These are phyloP conservation scores for Nematopogon swammerdamellus DNA, from an alignment of 2,888 invertebrate genomes.

Conservation along the genomic window DNA sequence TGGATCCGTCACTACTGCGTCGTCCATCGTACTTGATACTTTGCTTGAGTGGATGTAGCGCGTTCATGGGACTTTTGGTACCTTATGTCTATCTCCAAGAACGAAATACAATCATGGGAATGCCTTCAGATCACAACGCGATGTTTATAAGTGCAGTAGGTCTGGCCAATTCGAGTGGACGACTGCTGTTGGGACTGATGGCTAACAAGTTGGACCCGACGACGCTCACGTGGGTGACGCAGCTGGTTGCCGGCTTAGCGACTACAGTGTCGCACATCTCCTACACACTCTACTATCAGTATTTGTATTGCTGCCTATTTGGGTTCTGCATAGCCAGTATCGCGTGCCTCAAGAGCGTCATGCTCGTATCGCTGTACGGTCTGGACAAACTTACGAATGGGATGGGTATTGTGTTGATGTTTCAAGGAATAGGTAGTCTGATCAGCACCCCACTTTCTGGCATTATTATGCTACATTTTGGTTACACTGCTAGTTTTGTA, in stretches of 20 bases:
- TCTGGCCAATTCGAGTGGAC: slow-evolving; percentile 29
- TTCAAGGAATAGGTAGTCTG: slow-evolving; percentile 37
- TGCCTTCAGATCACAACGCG: slow-evolving; percentile 24
- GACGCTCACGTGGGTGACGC: slow-evolving; percentile 19
- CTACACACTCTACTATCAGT: slow-evolving; percentile 31
- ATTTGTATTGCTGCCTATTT: slow-evolving; percentile 26
- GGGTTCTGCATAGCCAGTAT: slow-evolving; percentile 30
- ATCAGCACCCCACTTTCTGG: slow-evolving; percentile 37
- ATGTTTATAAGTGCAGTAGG: slow-evolving; percentile 37
- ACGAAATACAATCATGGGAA: slow-evolving; percentile 26
- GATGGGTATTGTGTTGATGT: slow-evolving; percentile 36
- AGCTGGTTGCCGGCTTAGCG: slow-evolving; percentile 22
- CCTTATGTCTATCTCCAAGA: slow-evolving; percentile 36
- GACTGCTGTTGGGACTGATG: slow-evolving; percentile 25
- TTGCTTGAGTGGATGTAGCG: slow-evolving; percentile 26
- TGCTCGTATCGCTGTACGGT: slow-evolving; percentile 36
- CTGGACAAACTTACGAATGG: slow-evolving; percentile 42
- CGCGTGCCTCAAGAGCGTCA: slow-evolving; percentile 29
- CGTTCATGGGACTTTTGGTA: slow-evolving; percentile 32
- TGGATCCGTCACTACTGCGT: slow-evolving; percentile 34
- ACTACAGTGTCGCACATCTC: slow-evolving; percentile 29
- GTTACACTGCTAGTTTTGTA: slow-evolving; percentile 28
- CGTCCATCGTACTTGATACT: slow-evolving; percentile 28
- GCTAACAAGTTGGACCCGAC: slow-evolving; percentile 28
- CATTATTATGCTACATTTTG: slow-evolving; percentile 24